Evolutionary conservation across 2,797 vertebrate genomes (phyloP), one percentile per base, ranked within the genome.

Genomic region (Peromyscus eremicus): DNA sequence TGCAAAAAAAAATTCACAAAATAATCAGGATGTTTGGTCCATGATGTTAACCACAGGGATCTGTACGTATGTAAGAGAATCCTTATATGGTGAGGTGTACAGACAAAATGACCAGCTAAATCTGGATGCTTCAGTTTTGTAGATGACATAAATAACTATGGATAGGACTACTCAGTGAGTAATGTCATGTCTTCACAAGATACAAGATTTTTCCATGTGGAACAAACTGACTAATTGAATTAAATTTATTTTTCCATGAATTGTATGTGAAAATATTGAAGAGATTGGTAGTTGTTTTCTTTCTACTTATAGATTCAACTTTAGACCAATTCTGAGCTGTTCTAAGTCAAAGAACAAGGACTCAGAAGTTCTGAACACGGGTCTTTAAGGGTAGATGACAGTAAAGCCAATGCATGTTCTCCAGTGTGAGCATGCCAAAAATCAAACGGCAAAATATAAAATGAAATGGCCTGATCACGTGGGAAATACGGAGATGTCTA

Each of bases 171-270:
- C 40, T 81, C 43, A 46, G 37, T 64, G 77, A 96, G 91, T 84
- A 92, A 85, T 57, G 73, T 62, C 75, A 64, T 43, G 32, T 92
- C 83, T 94, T 85, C 79, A 71, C 0, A 70, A 13, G 75, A 89
- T n/a, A 57, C 21, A 91, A 92, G 29, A 82, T 89, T 91, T 96
- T 92, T 89, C 52, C 91, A 94, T 88, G 85, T 97, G 77, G 60
- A 97, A 92, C 40, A 95, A 97, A 96, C 92, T 92, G 86, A 95
- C 80, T 92, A 96, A 97, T 96, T 94, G 57, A 90, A 96, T 95
- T 81, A 94, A 95, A 62, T 95, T 92, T 88, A 94, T 86, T 97
- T 97, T 88, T 91, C 93, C 87, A 91, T 79, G 85, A 96, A 96
- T 89, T 97, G 75, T 71, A 73, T 94, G 91, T 87, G 70, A 94